phyloP scores from a whole-genome alignment of 2,797 vertebrate genomes.

The Trematomus bernacchii region DNA sequence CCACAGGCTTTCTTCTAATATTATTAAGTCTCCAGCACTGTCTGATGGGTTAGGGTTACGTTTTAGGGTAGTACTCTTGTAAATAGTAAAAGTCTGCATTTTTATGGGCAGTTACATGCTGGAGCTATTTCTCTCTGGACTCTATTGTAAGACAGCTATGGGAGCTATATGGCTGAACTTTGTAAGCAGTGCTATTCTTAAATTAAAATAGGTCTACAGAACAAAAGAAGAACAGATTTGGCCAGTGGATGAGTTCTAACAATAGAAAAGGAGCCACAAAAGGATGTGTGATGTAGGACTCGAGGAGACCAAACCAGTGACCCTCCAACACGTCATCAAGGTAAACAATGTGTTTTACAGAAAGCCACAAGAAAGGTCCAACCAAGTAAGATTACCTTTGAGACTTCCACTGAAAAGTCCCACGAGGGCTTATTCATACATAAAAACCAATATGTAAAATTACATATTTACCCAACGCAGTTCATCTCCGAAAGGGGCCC shows the following conservation, averaged over 20 bases:
- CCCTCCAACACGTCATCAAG: background rate
- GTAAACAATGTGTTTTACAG: slow-evolving; percentile 20
- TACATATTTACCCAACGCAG: slow-evolving; percentile 25
- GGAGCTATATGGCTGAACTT: background rate
- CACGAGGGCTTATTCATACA: slow-evolving; percentile 19
- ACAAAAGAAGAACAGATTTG: background rate
- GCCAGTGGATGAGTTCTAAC: background rate
- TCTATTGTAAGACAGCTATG: background rate
- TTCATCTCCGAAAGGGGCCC: background rate
- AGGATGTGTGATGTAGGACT: background rate
- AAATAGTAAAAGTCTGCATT: too few species aligned
- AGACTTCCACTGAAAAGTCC: slow-evolving; percentile 22
- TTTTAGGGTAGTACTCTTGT: too few species aligned
- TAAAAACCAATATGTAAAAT: slow-evolving; percentile 22
- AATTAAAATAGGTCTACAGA: background rate
- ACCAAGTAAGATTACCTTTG: slow-evolving; percentile 2
- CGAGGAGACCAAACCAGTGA: background rate
- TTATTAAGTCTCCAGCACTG: too few species aligned
- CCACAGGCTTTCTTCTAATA: too few species aligned
- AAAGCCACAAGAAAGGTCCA: background rate
- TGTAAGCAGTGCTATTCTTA: background rate
- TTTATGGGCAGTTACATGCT: background rate
- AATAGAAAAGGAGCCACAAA: background rate
- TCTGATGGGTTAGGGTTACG: too few species aligned
- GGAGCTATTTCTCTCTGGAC: background rate